Evolutionary conservation across 2,888 invertebrate species (phyloP), one percentile per base, ranked within the genome.

Genomic region (Eurois occulta): DNA sequence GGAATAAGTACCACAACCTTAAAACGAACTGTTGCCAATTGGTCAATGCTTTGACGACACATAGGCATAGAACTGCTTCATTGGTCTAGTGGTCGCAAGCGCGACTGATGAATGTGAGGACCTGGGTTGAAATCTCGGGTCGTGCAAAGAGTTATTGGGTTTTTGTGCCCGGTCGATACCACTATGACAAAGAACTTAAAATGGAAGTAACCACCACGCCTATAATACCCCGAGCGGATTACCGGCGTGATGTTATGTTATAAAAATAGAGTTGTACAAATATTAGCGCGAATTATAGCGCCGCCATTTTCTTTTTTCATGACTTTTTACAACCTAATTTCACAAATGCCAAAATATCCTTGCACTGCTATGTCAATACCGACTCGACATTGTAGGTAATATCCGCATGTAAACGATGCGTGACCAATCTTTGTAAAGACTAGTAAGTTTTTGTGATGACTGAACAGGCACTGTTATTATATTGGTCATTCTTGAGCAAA

Each of bases 391-490:
- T 48, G 75, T 78, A 72, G 46, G 18, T 46, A 0, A 78, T 77
- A 72, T 77, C 80, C 77, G 68, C 60, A 77, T 72, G 68, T 70
- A 67, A 71, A 75, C 66, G 72, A 86, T 24, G 83, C 71, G 70
- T 79, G 43, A 77, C 84, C 28, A 69, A 81, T 77, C 60, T 46
- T 62, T 24, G 62, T 13, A 62, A 55, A 55, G n/a, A 55, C n/a
- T n/a, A 4, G 8, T 71, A 24, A 10, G 21, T 74, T 80, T 75
- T 68, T 75, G 28, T n/a, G 32, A 70, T 16, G 62, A 55, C 32
- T 66, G 48, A 43, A 43, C 43, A 38, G 10, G 18, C n/a, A 32
- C 18, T 67, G 38, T 35, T 38, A 35, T 28, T 60, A 52, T 66
- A 68, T 70, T 55, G 46, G 24, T 6, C 48, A 52, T 24, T 75